Percentiles rank a stretch among this genome's conserved stretches.
Evolutionary conservation across 2,113 vertebrate species (phyloP).

Genomic region (Microtus pennsylvanicus): DNA sequence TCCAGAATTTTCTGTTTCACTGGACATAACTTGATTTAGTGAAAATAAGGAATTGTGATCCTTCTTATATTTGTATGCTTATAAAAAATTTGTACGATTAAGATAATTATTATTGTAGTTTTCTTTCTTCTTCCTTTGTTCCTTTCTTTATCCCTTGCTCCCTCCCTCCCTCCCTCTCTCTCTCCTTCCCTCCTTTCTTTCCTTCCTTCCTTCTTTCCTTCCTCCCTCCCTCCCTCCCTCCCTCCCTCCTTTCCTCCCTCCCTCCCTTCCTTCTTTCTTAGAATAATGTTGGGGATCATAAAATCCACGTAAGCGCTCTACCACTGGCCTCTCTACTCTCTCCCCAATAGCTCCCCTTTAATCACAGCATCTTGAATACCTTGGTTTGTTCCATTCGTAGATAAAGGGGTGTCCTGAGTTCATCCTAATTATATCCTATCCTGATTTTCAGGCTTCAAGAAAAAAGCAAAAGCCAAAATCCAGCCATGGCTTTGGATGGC

Average conservation of each 20-base stretch:
- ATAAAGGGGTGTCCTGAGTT: not conserved
- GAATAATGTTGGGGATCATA: not conserved
- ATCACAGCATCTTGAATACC: not conserved
- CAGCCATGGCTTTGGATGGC: not conserved
- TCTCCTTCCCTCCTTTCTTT: fast-evolving
- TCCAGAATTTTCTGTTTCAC: not conserved
- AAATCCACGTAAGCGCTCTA: not conserved
- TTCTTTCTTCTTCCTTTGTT: too few relatives aligned
- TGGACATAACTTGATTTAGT: not conserved
- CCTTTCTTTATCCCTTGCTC: fast-evolving
- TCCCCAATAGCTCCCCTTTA: not conserved
- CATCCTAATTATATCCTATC: not conserved
- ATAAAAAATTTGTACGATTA: not conserved
- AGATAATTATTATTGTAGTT: not conserved
- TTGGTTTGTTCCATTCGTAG: not conserved
- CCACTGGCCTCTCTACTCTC: not conserved
- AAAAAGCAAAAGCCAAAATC: not conserved
- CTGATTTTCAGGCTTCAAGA: not conserved
- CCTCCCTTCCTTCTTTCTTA: not conserved
- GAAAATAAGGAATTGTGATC: conserved; percentile 19
- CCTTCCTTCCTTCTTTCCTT: not conserved
- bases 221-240: not conserved
- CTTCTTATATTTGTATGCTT: conserved; percentile 22
- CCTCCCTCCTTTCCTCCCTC: not conserved
- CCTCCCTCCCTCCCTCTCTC: too few relatives aligned